Evolutionary conservation across 1,140 invertebrate genomes (phyloP).

Genomic region (Maconellicoccus hirsutus): DNA sequence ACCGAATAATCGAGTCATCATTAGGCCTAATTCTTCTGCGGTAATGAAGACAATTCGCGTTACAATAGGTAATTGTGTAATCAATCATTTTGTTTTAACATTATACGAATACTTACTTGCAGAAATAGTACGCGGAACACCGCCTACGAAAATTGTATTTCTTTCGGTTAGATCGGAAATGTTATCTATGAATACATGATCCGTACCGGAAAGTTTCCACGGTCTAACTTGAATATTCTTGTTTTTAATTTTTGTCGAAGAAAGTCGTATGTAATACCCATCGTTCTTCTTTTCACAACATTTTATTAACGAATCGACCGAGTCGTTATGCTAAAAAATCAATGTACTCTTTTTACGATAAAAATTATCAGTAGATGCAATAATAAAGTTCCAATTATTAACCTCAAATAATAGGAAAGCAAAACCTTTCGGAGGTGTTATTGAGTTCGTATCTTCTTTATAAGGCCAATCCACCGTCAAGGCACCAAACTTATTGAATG

Average conservation of each 20-base stretch:
- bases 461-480: constrained; percentile 3
- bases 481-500: neutral
- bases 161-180: neutral
- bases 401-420: constrained; percentile 12
- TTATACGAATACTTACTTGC: neutral
- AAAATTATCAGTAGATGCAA: neutral
- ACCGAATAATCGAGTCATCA: neutral
- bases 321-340: neutral
- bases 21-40: neutral
- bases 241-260: neutral
- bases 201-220: neutral
- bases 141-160: neutral
- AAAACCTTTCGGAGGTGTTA: neutral
- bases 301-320: neutral
- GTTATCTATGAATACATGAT: neutral
- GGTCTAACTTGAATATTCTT: constrained; percentile 2
- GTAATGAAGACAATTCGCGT: too few relatives aligned
- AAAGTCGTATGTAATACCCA: neutral
- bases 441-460: constrained; percentile 13
- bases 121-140: constrained; percentile 1
- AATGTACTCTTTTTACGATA: neutral
- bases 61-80: too few relatives aligned
- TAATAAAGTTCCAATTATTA: neutral
- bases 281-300: neutral
- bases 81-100: neutral